phyloP scores from a whole-genome alignment of 2,888 invertebrate species.

The Eupithecia pulchellata region DNA sequence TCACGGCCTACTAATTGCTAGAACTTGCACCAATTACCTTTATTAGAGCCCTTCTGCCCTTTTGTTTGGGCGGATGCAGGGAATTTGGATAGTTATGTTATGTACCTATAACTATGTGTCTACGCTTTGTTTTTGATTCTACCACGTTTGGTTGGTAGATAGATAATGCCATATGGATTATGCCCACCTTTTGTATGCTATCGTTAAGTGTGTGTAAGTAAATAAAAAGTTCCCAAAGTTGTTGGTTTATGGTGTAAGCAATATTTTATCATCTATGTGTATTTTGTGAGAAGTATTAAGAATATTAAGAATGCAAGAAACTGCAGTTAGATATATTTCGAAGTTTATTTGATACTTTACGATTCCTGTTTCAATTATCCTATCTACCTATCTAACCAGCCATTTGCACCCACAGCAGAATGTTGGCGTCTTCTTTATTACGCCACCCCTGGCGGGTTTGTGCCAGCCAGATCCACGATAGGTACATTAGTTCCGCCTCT shows the following conservation, averaged over 20 bases:
- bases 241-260: neutral
- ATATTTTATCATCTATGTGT: no score
- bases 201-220: no score
- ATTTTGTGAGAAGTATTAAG: neutral
- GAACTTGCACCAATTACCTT: slow-evolving; percentile 67
- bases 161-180: no score
- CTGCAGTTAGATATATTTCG: neutral
- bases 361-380: slow-evolving; percentile 2
- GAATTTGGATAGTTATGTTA: slow-evolving; percentile 15
- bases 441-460: neutral
- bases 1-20: slow-evolving; percentile 61
- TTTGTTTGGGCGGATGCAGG: slow-evolving; percentile 50
- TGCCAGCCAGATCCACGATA: neutral
- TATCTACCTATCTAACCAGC: neutral
- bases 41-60: slow-evolving; percentile 67
- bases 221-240: no score
- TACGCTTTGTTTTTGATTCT: no score
- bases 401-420: neutral
- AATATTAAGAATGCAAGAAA: neutral
- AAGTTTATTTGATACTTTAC: neutral
- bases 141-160: no score
- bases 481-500: neutral
- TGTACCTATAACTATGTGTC: neutral
- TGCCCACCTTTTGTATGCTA: no score
- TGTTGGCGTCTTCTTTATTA: neutral